Evolutionary conservation across 2,888 invertebrate genomes (phyloP), one percentile per base, ranked within the genome.

Genomic region (Drosophila helvetica): DNA sequence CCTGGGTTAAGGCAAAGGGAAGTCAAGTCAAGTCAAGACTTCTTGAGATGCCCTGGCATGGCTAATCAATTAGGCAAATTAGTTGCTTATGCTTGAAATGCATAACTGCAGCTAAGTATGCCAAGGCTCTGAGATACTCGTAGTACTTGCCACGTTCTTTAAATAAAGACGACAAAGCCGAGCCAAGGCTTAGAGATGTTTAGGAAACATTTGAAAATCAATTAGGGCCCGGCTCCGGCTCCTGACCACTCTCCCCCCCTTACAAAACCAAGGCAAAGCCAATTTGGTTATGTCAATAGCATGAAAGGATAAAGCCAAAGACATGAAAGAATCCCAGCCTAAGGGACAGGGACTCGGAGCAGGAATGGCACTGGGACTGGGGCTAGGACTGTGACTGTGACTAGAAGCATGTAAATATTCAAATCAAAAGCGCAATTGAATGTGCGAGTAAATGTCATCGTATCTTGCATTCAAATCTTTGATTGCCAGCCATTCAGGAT

Each of bases 351-450:
- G 61, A 75, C 45, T 53, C 22, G 19, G 46, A 22, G 30, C 27
- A 27, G 43, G 33, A 4, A 33, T 33, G 30, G 30, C 9, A 30
- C 30, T 53, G 33, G 42, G 18, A 43, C 51, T 61, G 15, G 45
- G 74, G 50, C 46, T 66, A 46, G 54, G 48, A 67, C 51, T 61
- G 15, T 38, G 74, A 54, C 46, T 66, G 42, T 51, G 48, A 67
- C 74, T 70, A 71, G 70, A 75, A 74, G 72, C 84, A 88, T 88
- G 85, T 84, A 85, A 88, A 86, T 88, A 88, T 84, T 86, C 85
- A 88, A 88, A 86, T 86, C 79, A 88, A 86, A 86, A 86, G 85
- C 85, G 85, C 88, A 86, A 85, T 85, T 85, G 84, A 85, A 85
- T 85, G 88, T 86, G 84, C 84, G 73, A 88, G 84, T 83, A 88